Evolutionary conservation across 64 coral and sea anemone species (phyloP).

Genomic region (Porites lutea): DNA sequence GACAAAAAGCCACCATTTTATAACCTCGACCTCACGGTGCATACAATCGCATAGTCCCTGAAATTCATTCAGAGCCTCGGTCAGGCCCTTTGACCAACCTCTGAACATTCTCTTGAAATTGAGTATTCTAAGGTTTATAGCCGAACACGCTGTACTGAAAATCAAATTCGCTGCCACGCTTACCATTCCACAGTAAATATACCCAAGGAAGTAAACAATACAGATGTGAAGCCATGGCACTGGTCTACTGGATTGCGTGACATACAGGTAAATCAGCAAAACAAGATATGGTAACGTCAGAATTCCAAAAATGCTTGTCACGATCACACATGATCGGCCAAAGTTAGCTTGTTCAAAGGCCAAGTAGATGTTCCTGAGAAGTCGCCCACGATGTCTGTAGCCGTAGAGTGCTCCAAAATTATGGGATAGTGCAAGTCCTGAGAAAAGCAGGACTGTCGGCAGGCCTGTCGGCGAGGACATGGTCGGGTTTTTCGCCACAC

Average conservation of each 20-base stretch:
- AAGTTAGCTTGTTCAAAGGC: slow-evolving; percentile 38
- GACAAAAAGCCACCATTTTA: slow-evolving; percentile 50
- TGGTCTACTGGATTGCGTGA: slow-evolving; percentile 28
- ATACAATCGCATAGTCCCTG: slow-evolving; percentile 46
- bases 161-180: slow-evolving; percentile 37
- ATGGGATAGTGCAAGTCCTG: slow-evolving; percentile 32
- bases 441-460: slow-evolving; percentile 44
- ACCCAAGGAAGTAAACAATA: slow-evolving; percentile 38
- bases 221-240: slow-evolving; percentile 44
- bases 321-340: slow-evolving; percentile 36
- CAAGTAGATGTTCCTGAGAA: slow-evolving; percentile 24
- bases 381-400: neutral
- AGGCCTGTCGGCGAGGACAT: slow-evolving; percentile 58
- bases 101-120: slow-evolving; percentile 29
- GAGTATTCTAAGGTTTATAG: slow-evolving; percentile 12
- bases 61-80: slow-evolving; percentile 20
- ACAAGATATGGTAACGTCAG: slow-evolving; percentile 29
- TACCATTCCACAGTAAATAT: slow-evolving; percentile 19
- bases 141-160: slow-evolving; percentile 28
- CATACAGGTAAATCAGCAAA: slow-evolving; percentile 22
- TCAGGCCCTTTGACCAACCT: slow-evolving; percentile 11
- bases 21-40: slow-evolving; percentile 27
- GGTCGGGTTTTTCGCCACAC: slow-evolving; percentile 25
- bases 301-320: slow-evolving; percentile 2
- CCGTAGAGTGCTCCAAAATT: slow-evolving; percentile 42